Evolutionary conservation across 2,113 vertebrate species (phyloP), one percentile per base, ranked within the genome.

Genomic region (Cheirogaleus medius): DNA sequence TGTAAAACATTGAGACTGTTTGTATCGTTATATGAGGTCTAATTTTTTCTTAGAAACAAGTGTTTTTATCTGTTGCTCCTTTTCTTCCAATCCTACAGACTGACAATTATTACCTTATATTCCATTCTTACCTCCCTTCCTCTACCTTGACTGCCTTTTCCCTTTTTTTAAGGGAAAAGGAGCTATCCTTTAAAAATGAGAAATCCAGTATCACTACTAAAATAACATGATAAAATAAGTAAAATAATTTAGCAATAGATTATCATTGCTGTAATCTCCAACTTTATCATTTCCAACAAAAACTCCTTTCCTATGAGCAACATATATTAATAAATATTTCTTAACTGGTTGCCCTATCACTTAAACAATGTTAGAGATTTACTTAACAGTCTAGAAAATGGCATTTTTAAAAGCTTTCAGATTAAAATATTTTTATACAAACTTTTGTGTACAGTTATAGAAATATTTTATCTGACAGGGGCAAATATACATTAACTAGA

Each of bases 241-340:
- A 83, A 85, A 96, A 74, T 78, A 69, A 90, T 69, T 96, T 64
- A 92, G 87, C 84, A 83, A 42, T 37, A 56, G n/a, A 37, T 80
- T 76, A 52, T 58, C 47, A 87, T 7, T 74, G 44, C 20, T 83
- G 5, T 32, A 93, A 83, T 90, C 73, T 78, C 80, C 37, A 97
- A 82, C 34, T 87, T 84, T 39, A 56, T 84, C 58, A 74, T 93
- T 91, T 74, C 54, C 49, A 87, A 71, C 87, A 92, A 87, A 76
- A 94, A 64, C 13, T 83, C 47, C 18, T 87, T 74, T 32, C 60
- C 83, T n/a, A 80, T 39, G 25, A 56, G 54, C 10, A 54, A 71
- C 32, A 88, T 29, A 60, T 8, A 18, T 18, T 54, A 54, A 54
- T 54, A 85, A 92, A 47, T 86, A 66, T 83, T 91, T 90, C 69